Conservation (phyloP, 2,888 invertebrate species). For the Hemistola chrysoprasaria region DNA sequence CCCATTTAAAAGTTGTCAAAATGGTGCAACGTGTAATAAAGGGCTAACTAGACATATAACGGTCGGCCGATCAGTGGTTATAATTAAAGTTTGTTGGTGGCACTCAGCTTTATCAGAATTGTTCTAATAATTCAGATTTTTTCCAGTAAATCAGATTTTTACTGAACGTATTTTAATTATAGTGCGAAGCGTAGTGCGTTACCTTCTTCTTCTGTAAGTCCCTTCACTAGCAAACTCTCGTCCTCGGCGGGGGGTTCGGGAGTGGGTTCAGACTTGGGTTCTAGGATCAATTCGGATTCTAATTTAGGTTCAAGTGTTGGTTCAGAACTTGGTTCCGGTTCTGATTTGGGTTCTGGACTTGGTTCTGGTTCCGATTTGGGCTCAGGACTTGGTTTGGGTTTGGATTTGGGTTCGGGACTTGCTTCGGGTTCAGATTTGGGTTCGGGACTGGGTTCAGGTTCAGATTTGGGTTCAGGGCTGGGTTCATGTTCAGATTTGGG, state of each 20-base stretch:
- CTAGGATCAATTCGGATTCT: conserved; percentile 35
- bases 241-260: conserved; percentile 53
- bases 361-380: conserved; percentile 40
- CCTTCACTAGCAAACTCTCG: conserved; percentile 75
- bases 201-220: conserved; percentile 76
- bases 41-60: too few species aligned
- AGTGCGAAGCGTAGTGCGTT: conserved; percentile 69
- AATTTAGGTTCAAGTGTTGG: conserved; percentile 42
- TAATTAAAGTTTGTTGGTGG: too few species aligned
- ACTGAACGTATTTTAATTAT: conserved; percentile 17
- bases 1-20: too few species aligned
- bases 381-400: conserved; percentile 32
- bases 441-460: conserved; percentile 55
- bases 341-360: conserved; percentile 46
- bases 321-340: conserved; percentile 48
- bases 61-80: too few species aligned
- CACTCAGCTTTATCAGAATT: too few species aligned
- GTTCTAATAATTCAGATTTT: too few species aligned
- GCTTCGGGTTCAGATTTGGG: conserved; percentile 29
- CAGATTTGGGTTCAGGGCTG: conserved; percentile 50
- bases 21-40: too few species aligned
- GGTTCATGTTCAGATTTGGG: conserved; percentile 39
- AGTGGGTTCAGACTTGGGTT: conserved; percentile 49
- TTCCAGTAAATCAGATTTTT: neutral
- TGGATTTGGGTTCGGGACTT: conserved; percentile 30